Evolutionary conservation across 2,113 vertebrate species (phyloP), one percentile per base, ranked within the genome.

Genomic region (Xiphophorus couchianus): DNA sequence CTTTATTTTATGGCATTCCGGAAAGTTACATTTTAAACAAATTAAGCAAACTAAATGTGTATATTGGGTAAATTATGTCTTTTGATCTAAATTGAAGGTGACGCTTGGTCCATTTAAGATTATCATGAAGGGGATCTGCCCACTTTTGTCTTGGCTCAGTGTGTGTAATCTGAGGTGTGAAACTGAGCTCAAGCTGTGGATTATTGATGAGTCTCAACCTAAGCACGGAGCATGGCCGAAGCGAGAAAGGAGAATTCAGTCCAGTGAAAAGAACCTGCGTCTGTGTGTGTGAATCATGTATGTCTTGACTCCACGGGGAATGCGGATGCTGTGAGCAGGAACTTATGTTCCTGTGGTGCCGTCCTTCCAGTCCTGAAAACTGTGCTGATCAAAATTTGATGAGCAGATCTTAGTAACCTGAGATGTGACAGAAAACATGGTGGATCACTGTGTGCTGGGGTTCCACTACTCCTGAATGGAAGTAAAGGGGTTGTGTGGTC

Each of bases 151-250:
- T 58, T 76, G 77, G 77, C 86, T 76, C 72, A 17, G 48, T 61
- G n/a, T 7, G 71, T 85, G 92, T 85, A 90, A 93, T 70, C 33
- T 48, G 89, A 94, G 66, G 84, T 1, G n/a, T 78, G 68, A 87
- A 91, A 65, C 75, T 75, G 88, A 94, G 81, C 86, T 73, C 29
- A 29, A 61, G 54, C 60, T 58, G 35, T 92, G 68, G 64, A 91
- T 92, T 89, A 93, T 94, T 92, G 69, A 94, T 90, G 85, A 1
- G 39, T 35, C 35, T 66, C 84, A 88, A 91, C 86, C 76, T 76
- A 86, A 91, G 85, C 71, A 72, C 82, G 73, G 58, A 75, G 30
- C 82, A 67, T 27, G 62, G 17, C 60, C 37, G 66, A 78, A 77
- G 29, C 76, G 17, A 42, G 42, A 75, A 71, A 61, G 80, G 37